Base-by-base conservation (phyloP, 2,888 invertebrate genomes). In the Thymelicus sylvestris region DNA sequence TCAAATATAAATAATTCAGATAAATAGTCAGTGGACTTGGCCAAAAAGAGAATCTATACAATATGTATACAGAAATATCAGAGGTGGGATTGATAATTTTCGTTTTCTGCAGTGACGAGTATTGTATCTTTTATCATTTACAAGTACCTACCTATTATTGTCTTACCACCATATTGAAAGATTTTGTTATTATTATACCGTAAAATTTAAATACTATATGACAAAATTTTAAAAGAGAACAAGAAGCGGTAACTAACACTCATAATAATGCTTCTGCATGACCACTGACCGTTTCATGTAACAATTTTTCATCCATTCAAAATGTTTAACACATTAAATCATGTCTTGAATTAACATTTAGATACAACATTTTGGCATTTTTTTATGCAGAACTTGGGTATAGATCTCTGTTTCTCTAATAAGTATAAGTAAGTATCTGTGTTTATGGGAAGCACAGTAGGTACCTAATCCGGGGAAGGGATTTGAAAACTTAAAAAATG, bases 251-350 rank as follows among this genome's bases (percentile, higher is more conserved):
- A 86, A 84, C 78, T 84, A 83, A 91, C 89, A 85, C 85, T 88
- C 91, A 92, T 89, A 91, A 83, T 92, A 92, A 92, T 79, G 92
- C 92, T 91, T 86, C 75, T 39, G 91, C 88, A 89, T 86, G 87
- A 76, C 63, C 19, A 70, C 65, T 70, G 65, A 70, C 41, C 12
- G 60, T 55, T 50, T 59, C 74, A 76, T 41, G 55, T 76, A 76
- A 77, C 72, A 74, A 66, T 72, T 69, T 50, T 59, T 65, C 50
- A 69, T 50, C 39, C 61, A 67, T 41, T 15, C 1, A 60, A 60
- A 60, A 41, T 4, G 10, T 31, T 15, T 59, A 60, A 60, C 41
- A 41, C 15, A 60, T 60, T 7, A n/a, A 0, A 41, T 39, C 13
- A 39, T 39, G 8, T 15, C 19, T 60, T 39, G 41, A 15, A 60